Base-by-base conservation (phyloP, 2,888 invertebrate species). In the Aromia moschata region DNA sequence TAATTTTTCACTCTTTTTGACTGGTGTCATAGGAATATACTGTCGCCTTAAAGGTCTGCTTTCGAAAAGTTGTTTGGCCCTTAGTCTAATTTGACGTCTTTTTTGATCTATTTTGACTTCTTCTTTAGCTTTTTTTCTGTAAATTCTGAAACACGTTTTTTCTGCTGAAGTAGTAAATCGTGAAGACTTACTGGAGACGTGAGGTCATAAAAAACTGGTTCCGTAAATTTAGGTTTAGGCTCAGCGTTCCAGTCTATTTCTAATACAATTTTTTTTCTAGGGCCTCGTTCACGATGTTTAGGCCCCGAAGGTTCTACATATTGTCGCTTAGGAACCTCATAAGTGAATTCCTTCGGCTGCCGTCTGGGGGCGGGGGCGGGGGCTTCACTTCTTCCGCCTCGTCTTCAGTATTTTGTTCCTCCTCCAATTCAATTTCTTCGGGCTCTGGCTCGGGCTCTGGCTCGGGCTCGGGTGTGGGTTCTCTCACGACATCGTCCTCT, bases 401-500 rank as follows among this genome's bases (percentile, higher is more conserved):
- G 60, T 73, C 68, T 49, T 74, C 73, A 55, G 75, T 71, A 49
- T 74, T 72, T 65, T 77, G 74, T 62, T 77, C 74, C 67, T 75
- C 73, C 56, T 71, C 69, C 51, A 73, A 70, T 51, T 71, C 70
- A 38, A 69, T 69, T 16, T 68, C 66, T 63, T 68, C 69, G n/a
- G n/a, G n/a, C 58, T 65, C 69, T 52, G 7, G 7, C 25, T 33
- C 33, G n/a, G n/a, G 3, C n/a, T 67, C 70, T 55, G 66, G 68
- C 30, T 63, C 65, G 11, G 68, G 67, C 45, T 72, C 69, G 25
- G 75, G 68, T 20, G 69, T 62, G 4, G 65, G 59, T n/a, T 62
- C 65, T 47, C 65, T 59, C 40, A 70, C 65, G 0, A 89, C 89
- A 63, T 79, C 79, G 67, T 78, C 78, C 68, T 79, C 78, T 38